Percentiles rank a stretch among this genome's conserved stretches.
Conservation (phyloP, 2,113 vertebrate species). For the Actenoides hombroni region DNA sequence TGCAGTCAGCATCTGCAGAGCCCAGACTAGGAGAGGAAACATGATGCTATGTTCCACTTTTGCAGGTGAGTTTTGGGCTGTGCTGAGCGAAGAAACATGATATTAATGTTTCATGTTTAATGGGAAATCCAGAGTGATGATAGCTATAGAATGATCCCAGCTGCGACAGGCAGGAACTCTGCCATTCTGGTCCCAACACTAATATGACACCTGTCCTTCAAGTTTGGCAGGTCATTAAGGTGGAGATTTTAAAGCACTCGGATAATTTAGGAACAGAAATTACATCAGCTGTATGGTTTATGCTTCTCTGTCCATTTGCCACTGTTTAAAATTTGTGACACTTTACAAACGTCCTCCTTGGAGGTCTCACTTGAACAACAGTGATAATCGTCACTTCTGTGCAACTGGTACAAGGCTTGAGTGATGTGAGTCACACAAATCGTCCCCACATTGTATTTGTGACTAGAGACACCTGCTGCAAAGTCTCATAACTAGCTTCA, state of each 20-base stretch:
- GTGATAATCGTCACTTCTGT: neutral
- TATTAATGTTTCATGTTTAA: neutral
- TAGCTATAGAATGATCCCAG: neutral
- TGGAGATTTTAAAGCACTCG: neutral
- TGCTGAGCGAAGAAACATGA: neutral
- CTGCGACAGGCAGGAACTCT: rapidly evolving
- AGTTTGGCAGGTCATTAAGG: neutral
- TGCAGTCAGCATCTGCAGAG: neutral
- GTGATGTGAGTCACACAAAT: neutral
- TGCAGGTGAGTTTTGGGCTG: neutral
- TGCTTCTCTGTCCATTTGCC: neutral
- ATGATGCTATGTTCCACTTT: neutral
- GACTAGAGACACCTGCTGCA: neutral
- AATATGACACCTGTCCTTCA: neutral
- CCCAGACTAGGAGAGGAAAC: neutral
- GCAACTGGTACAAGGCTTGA: neutral
- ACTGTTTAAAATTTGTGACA: neutral
- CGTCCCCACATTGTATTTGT: rapidly evolving
- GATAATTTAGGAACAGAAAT: neutral
- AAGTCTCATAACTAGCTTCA: neutral
- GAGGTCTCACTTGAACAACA: neutral
- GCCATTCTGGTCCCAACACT: neutral
- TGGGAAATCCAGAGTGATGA: neutral
- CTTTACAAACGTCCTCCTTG: neutral
- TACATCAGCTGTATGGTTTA: neutral